Conservation (phyloP, 2,797 vertebrate genomes). For the Sebastes nivosus region DNA sequence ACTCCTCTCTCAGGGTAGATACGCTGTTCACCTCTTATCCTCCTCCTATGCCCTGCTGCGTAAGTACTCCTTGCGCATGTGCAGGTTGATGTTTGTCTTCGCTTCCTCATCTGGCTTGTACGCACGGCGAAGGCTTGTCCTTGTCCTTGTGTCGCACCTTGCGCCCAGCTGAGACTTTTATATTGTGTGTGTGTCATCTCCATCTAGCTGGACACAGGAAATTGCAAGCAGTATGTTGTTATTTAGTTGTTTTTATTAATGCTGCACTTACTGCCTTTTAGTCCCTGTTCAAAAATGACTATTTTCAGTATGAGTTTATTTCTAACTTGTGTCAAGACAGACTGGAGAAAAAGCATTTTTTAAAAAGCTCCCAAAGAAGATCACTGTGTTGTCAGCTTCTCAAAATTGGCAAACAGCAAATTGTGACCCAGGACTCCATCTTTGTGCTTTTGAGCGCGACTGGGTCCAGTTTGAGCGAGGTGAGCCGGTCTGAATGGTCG, state of each 20-base stretch:
- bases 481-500: neutral
- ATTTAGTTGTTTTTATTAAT: neutral
- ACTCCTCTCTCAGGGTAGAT: slow-evolving; percentile 95
- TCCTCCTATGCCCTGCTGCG: slow-evolving; percentile 71
- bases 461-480: neutral
- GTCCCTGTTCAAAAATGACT: neutral
- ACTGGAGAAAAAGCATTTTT: neutral
- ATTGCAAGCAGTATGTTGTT: neutral
- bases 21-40: slow-evolving; percentile 81
- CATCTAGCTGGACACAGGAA: neutral
- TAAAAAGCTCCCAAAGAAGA: neutral
- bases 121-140: neutral
- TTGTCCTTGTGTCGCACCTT: neutral
- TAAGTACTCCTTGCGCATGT: slow-evolving; percentile 66
- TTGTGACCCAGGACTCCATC: neutral
- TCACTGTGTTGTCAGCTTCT: neutral
- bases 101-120: slow-evolving; percentile 12
- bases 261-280: neutral
- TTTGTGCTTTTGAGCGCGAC: neutral
- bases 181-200: neutral
- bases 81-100: slow-evolving; percentile 1
- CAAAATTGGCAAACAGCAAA: neutral
- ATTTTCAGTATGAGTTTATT: neutral
- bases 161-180: neutral
- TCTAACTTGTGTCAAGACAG: neutral